Evolutionary conservation across 2,888 invertebrate species (phyloP).

Genomic region (Euzophera pinguis): DNA sequence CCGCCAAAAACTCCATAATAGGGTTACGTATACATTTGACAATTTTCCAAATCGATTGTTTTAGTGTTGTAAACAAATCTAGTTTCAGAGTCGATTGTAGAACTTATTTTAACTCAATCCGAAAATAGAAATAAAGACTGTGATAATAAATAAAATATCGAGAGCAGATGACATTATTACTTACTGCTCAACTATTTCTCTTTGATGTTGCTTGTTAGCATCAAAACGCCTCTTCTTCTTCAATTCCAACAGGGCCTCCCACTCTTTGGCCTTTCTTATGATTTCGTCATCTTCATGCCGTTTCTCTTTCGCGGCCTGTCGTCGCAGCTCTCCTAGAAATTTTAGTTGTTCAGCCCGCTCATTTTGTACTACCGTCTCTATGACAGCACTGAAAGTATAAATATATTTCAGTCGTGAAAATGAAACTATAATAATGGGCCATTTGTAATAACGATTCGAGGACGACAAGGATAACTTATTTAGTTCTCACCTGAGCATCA

Average conservation of each 20-base stretch:
- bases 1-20: too few relatives aligned
- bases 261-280: conserved; percentile 52
- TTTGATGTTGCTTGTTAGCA: conserved; percentile 56
- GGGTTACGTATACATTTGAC: too few relatives aligned
- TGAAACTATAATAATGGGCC: too few relatives aligned
- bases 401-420: too few relatives aligned
- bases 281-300: conserved; percentile 48
- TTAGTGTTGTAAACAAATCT: too few relatives aligned
- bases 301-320: conserved; percentile 44
- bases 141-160: background rate
- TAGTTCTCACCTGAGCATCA: conserved; percentile 60
- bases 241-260: conserved; percentile 44
- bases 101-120: too few relatives aligned
- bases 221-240: conserved; percentile 43
- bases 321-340: conserved; percentile 48
- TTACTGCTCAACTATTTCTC: conserved; percentile 61
- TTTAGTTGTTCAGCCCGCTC: conserved; percentile 63
- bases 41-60: too few relatives aligned
- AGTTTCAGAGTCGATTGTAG: background rate
- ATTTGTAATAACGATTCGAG: too few relatives aligned
- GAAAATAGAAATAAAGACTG: too few relatives aligned
- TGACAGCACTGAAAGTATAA: conserved; percentile 50
- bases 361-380: conserved; percentile 64
- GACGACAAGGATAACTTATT: too few relatives aligned
- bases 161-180: conserved; percentile 20